These are phyloP conservation scores for Toxostoma redivivum DNA, from an alignment of 2,113 vertebrate species.

Conservation along the genomic window DNA sequence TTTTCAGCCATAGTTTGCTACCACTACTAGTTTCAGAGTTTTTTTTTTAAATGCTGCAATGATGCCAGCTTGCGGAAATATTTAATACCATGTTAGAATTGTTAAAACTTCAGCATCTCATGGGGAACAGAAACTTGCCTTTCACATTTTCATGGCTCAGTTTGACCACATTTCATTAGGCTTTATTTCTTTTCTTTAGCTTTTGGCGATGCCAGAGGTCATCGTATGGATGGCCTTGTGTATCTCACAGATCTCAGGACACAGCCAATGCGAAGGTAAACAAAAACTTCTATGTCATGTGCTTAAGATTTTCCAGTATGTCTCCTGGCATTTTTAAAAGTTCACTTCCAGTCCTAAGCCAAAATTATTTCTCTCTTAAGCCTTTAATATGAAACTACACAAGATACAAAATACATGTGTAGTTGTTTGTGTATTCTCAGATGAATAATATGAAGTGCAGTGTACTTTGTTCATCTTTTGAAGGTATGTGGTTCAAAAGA, in stretches of 20 bases:
- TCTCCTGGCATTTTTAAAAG: neutral
- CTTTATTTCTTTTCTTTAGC: slow-evolving; percentile 6
- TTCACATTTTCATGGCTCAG: neutral
- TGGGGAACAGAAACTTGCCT: neutral
- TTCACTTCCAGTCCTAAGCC: neutral
- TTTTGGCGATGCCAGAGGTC: slow-evolving; percentile 69
- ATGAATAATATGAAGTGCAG: neutral
- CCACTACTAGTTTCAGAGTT: neutral
- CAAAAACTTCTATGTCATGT: neutral
- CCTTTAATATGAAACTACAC: neutral
- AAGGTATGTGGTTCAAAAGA: neutral
- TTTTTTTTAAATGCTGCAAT: neutral
- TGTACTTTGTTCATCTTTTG: neutral
- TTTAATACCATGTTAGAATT: neutral
- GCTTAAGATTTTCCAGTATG: neutral
- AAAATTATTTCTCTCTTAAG: neutral
- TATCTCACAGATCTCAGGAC: slow-evolving; percentile 71
- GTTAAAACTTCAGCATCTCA: neutral
- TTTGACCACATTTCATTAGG: neutral
- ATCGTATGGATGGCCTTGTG: slow-evolving; percentile 67
- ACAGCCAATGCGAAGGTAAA: slow-evolving; percentile 71
- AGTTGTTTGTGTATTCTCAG: neutral
- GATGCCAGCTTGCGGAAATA: neutral
- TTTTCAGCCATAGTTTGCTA: neutral
- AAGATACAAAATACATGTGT: neutral